Evolutionary conservation across 2,797 vertebrate genomes (phyloP), one percentile per base, ranked within the genome.

Genomic region (Gambelia wislizenii): DNA sequence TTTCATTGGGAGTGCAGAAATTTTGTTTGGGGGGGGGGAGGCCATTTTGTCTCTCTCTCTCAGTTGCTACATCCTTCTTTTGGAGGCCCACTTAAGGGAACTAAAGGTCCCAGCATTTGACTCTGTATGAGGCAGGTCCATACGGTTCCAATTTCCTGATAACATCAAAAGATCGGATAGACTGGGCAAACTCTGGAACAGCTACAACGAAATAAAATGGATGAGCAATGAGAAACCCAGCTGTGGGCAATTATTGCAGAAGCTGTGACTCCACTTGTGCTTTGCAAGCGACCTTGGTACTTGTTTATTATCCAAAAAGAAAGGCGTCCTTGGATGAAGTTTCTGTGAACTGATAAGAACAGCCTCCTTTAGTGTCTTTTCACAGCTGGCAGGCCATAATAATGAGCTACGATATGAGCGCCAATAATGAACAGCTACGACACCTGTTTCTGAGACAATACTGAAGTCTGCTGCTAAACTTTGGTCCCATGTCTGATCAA

Each of bases 21-120:
- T 59, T 59, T 59, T 59, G 22, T 13, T 6, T 18, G 56, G 20
- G 56, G 14, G 56, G 49, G 16, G 20, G 18, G 22, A 22, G 0
- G 20, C 20, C 16, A 18, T 59, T 56, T 25, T 59, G 20, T 6
- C 56, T 20, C 56, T 5, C 56, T 5, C 20, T 59, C 20, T 20
- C 20, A 20, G 56, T 59, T 22, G 56, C 20, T 6, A 59, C 20
- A 59, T 4, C 52, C n/a, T 1, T n/a, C 69, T 16, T 36, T 36
- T 20, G 69, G 33, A n/a, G 69, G 1, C 14, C 69, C 69, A 20
- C 33, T n/a, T n/a, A 39, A 36, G 25, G 14, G 39, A 16, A 22
- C 33, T 14, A 6, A 25, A 18, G 16, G 22, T 54, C 39, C 36
- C 27, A 25, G n/a, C 2, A 5, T 0, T 0, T 16, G 47, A 0